Base-by-base conservation (phyloP, 2,888 invertebrate species). In the Crepidodera aurea region DNA sequence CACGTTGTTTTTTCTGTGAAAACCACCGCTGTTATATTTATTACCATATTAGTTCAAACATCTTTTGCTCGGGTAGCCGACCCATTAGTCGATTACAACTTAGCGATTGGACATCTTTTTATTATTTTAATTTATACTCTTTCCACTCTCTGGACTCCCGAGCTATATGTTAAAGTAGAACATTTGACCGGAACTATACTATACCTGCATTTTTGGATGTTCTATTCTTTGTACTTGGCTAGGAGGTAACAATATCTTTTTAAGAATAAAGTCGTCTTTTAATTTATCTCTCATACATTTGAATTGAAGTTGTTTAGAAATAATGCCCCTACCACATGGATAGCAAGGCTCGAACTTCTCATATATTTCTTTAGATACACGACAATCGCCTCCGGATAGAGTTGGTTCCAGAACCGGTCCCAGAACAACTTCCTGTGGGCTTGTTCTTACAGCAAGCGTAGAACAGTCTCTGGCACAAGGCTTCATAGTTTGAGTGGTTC, bases 401-500 rank as follows among this genome's bases (percentile, higher is more conserved):
- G 22, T 12, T 7, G 48, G 2, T 12, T 50, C 39, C 5, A 51
- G 15, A 2, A 66, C 37, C 1, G 66, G 62, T 18, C 66, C 66
- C 10, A 57, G 22, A 5, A 46, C n/a, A 40, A 62, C 56, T 39
- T 62, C 62, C 2, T 50, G 56, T 2, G 34, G 22, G 8, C 19
- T 15, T 29, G 10, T 12, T 18, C 32, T 60, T n/a, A 51, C 29
- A 8, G 46, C 51, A 6, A 55, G 37, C 22, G 44, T 53, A 12
- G 56, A 54, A 29, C 59, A 15, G 18, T 51, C 51, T 44, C 29
- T 55, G 1, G 19, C 37, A 13, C 42, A 42, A 1, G 57, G 42
- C 16, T 46, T 56, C 44, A 53, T 55, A 1, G 54, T 54, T 37
- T 56, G 53, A 22, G 62, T 61, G 10, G 61, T 53, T 58, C 62